Evolutionary conservation across 2,797 vertebrate species (phyloP).

Genomic region (Enteromius unitaeniatus): DNA sequence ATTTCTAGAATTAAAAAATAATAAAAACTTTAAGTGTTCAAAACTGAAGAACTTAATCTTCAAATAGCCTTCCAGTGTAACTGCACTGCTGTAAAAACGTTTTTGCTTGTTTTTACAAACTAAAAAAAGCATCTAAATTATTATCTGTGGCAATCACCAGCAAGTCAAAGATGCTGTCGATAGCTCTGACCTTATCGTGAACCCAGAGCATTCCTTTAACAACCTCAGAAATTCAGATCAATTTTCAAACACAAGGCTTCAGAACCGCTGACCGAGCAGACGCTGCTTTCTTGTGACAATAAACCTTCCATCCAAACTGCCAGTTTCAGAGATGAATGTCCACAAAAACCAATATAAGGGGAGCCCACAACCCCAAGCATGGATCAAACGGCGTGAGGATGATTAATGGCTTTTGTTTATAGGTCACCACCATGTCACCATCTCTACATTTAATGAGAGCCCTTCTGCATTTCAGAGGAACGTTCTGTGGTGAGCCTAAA

Average conservation of each 20-base stretch:
- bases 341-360: conserved; percentile 11
- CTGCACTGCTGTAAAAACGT: neutral
- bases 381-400: neutral
- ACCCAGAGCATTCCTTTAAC: conserved; percentile 7
- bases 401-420: conserved; percentile 19
- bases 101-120: neutral
- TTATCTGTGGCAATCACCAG: neutral
- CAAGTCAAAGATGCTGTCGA: neutral
- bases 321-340: conserved; percentile 26
- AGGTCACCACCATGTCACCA: neutral
- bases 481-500: neutral
- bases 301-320: conserved; percentile 8
- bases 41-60: neutral
- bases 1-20: neutral
- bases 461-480: neutral
- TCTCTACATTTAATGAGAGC: conserved; percentile 19
- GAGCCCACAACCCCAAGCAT: neutral
- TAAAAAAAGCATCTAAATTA: neutral
- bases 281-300: neutral
- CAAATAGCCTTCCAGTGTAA: conserved; percentile 4
- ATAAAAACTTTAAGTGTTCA: neutral
- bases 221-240: neutral
- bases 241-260: conserved; percentile 13
- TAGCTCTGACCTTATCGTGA: neutral
- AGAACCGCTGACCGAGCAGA: neutral